Percentiles rank a stretch among this genome's conserved stretches.
Conservation (phyloP, 2,113 vertebrate species). For the Pygoscelis adeliae region DNA sequence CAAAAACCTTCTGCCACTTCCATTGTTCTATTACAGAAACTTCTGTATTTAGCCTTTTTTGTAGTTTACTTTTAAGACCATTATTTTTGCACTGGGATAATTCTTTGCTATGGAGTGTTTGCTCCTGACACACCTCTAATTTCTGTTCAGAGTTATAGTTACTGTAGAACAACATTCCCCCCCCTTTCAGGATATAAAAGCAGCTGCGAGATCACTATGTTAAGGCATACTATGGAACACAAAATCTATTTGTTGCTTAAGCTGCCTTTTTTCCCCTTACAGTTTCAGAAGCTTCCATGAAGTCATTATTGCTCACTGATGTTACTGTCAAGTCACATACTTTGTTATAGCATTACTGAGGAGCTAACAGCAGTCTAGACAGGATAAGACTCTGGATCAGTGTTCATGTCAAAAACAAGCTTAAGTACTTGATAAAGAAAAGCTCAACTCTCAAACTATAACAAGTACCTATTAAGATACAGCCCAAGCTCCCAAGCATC, state of each 20-base stretch:
- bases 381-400: not conserved
- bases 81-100: not conserved
- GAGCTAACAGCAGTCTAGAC: not conserved
- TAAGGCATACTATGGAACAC: not conserved
- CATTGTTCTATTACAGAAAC: not conserved
- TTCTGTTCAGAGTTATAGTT: not conserved
- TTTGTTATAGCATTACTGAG: not conserved
- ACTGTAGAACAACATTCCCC: not conserved
- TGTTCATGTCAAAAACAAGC: fast-evolving
- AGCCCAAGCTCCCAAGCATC: not conserved
- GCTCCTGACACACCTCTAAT: not conserved
- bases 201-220: not conserved
- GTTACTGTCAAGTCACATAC: not conserved
- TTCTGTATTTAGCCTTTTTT: not conserved
- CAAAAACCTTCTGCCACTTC: not conserved
- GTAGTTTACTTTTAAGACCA: not conserved
- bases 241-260: not conserved
- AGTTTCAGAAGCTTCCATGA: not conserved
- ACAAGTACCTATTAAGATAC: not conserved
- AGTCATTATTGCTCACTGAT: not conserved
- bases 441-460: not conserved
- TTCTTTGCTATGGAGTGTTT: not conserved
- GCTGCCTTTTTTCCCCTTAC: not conserved
- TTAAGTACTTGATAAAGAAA: not conserved
- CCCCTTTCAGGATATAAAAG: not conserved